Percentiles rank a stretch among this genome's conserved stretches.
Conservation (phyloP, 2,888 invertebrate genomes). For the Dascillus cervinus region DNA sequence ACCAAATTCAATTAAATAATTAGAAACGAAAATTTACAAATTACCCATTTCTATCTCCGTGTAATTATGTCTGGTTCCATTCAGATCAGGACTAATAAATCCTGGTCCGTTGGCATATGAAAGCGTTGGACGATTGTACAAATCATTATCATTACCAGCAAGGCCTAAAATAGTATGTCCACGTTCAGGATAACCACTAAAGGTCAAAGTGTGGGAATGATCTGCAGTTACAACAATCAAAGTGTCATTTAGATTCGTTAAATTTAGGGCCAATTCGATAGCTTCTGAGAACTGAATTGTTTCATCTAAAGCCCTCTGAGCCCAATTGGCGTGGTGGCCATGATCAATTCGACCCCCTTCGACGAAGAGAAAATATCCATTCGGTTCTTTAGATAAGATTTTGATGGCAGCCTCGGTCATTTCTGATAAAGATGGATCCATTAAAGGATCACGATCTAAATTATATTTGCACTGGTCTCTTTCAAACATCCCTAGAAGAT, state of each 20-base stretch:
- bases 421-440: slow-evolving; percentile 60
- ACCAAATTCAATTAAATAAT: no score
- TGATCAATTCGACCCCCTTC: slow-evolving; percentile 67
- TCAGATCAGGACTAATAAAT: no score
- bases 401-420: slow-evolving; percentile 70
- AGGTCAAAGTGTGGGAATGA: slow-evolving; percentile 70
- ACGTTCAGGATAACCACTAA: slow-evolving; percentile 68
- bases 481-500: slow-evolving; percentile 2
- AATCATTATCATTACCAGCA: slow-evolving; percentile 46
- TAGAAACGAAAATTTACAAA: no score
- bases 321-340: slow-evolving; percentile 64
- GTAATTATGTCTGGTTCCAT: no score
- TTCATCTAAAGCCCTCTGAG: slow-evolving; percentile 66
- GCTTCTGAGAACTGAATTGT: slow-evolving; percentile 59
- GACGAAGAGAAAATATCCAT: slow-evolving; percentile 71
- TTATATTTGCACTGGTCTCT: slow-evolving; percentile 2
- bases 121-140: slow-evolving; percentile 58
- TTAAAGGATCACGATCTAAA: slow-evolving; percentile 1
- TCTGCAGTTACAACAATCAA: slow-evolving; percentile 69
- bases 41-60: no score
- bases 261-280: slow-evolving; percentile 52
- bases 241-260: slow-evolving; percentile 58
- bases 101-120: slow-evolving; percentile 53
- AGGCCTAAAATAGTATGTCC: slow-evolving; percentile 50
- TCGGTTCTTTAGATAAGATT: slow-evolving; percentile 51